Base-by-base conservation (phyloP, 2,888 invertebrate genomes). In the Lacanobia oleracea region DNA sequence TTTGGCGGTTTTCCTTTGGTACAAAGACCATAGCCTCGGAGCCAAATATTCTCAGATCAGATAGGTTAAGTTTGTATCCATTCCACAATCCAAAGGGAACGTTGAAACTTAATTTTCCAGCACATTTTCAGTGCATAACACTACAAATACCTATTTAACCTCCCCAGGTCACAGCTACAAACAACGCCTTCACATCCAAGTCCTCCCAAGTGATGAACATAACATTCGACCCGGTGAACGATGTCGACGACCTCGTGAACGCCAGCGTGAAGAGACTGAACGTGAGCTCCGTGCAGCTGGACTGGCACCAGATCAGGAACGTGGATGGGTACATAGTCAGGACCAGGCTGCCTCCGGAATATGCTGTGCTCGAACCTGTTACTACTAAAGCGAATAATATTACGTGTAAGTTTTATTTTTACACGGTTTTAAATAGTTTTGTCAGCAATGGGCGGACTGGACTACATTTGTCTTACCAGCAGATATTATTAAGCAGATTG, bases 81-180 rank as follows among this genome's bases (percentile, higher is more conserved):
- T 27, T 27, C 27, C 27, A 27, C 27, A 27, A 27, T 27, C 27
- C 27, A 27, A 27, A 1, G 27, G 3, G 27, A 27, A 27, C 33
- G n/a, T 33, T 56, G 0, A 10, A 56, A 6, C 33, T 2, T 1
- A 8, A 5, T 18, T 9, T 33, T 33, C 27, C 16, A 16, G 18
- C 9, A 56, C 27, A 18, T 18, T 18, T 56, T 9, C 6, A n/a
- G 27, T 33, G 18, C 3, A 37, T 12, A 37, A 10, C 18, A 12
- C 37, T 37, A 7, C 57, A 37, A 21, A 48, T 33, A 33, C 18
- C 12, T 23, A 33, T 21, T 27, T 12, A 27, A 21, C 23, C 9
- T 45, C 78, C 69, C 1, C 88, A 97, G 97, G 96, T 98, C 9
- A 96, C 97, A 9, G 98, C 98, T 0, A 96, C 96, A 56, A 98